Percentiles rank a stretch among this genome's conserved stretches.
These are phyloP conservation scores for Athrips mouffetella DNA, from an alignment of 2,888 invertebrate genomes.

Conservation along the genomic window DNA sequence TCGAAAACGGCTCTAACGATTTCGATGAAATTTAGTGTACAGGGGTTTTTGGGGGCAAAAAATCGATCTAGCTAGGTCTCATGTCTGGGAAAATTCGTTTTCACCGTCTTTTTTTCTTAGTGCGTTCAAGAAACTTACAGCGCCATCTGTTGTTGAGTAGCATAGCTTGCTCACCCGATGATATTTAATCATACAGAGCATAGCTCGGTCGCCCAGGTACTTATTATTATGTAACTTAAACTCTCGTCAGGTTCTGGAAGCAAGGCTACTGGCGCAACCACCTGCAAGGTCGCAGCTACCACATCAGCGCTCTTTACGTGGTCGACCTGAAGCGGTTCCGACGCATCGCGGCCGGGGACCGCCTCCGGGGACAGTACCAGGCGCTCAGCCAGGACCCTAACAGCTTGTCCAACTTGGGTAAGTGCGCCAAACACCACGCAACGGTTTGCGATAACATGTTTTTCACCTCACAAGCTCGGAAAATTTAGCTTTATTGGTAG, in stretches of 20 bases:
- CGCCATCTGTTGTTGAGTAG: no score
- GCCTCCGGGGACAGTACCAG: constrained; percentile 98
- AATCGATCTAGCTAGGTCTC: not conserved
- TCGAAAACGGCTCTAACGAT: no score
- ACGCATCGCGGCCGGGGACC: constrained; percentile 98
- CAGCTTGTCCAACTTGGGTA: constrained; percentile 95
- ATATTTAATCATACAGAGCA: no score
- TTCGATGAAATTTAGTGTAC: no score
- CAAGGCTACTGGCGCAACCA: constrained; percentile 99
- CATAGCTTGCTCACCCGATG: no score
- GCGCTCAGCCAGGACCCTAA: constrained; percentile 99
- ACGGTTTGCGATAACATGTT: no score
- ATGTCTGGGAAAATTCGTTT: not conserved
- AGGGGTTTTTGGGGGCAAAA: no score
- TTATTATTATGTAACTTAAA: no score
- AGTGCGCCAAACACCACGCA: no score
- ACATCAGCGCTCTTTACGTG: constrained; percentile 98
- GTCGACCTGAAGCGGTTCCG: constrained; percentile 98
- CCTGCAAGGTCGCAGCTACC: constrained; percentile 94
- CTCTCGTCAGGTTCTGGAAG: constrained; percentile 91
- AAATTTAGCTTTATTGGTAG: no score
- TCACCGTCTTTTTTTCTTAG: not conserved
- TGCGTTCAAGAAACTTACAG: not conserved
- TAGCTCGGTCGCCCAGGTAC: no score
- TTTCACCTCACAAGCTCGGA: no score